Conservation (phyloP, 37 sponge, comb jelly and placozoan genomes). For the Mnemiopsis leidyi region DNA sequence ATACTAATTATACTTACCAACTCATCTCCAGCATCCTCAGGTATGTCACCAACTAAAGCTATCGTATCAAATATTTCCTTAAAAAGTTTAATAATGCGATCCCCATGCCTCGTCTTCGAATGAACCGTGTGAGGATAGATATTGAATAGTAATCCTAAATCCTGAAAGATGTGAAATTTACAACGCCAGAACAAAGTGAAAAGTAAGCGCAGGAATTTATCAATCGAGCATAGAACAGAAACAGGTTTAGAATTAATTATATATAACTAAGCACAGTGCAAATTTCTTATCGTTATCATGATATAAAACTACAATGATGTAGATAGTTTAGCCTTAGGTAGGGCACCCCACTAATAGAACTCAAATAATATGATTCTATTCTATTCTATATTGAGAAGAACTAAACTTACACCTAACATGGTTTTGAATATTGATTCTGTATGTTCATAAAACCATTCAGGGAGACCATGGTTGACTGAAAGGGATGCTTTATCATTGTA, state of each 20-base stretch:
- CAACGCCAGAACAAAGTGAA: too few relatives aligned
- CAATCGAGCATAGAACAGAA: too few relatives aligned
- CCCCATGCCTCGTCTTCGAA: background rate
- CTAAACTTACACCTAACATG: background rate
- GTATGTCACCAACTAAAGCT: conserved; percentile 2
- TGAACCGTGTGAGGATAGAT: background rate
- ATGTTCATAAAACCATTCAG: conserved; percentile 35
- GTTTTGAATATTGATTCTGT: conserved; percentile 3
- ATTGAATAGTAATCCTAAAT: conserved; percentile 1
- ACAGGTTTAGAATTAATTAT: too few relatives aligned
- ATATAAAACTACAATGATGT: background rate
- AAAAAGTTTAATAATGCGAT: background rate
- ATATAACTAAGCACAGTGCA: too few relatives aligned
- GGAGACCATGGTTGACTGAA: background rate
- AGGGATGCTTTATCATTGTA: background rate
- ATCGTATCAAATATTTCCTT: conserved; percentile 7
- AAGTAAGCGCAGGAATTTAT: too few relatives aligned
- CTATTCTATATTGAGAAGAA: background rate
- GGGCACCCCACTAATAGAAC: too few relatives aligned
- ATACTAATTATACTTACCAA: conserved; percentile 7
- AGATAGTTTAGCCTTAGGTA: too few relatives aligned
- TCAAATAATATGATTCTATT: background rate
- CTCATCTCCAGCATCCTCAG: background rate
- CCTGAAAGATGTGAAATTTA: too few relatives aligned
- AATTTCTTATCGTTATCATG: too few relatives aligned